These are phyloP conservation scores for Oscheius myriophilus DNA, from an alignment of 2,888 invertebrate genomes.

Conservation along the genomic window DNA sequence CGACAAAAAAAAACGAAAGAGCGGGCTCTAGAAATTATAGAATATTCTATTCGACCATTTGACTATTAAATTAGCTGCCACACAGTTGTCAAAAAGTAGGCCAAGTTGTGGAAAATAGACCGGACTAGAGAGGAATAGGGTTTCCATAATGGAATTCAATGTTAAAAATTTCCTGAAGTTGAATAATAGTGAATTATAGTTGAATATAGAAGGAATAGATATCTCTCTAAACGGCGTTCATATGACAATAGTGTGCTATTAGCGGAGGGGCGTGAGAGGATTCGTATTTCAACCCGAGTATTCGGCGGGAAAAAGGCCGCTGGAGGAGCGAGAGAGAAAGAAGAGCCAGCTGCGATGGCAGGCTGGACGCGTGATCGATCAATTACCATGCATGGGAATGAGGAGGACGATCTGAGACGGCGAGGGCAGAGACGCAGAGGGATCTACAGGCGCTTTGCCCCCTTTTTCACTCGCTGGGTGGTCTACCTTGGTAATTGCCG, in stretches of 20 bases:
- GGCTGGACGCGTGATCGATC: slow-evolving; percentile 27
- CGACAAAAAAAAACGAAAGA: too few relatives aligned
- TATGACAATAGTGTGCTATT: slow-evolving; percentile 3
- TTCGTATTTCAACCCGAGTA: slow-evolving; percentile 31
- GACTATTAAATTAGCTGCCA: too few relatives aligned
- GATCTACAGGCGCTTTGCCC: slow-evolving; percentile 10
- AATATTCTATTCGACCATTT: too few relatives aligned
- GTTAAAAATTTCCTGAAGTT: too few relatives aligned
- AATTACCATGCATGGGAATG: slow-evolving; percentile 32
- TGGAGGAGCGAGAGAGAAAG: slow-evolving; percentile 26
- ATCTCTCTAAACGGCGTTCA: slow-evolving; percentile 22
- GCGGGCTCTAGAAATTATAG: too few relatives aligned
- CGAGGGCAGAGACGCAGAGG: slow-evolving; percentile 4
- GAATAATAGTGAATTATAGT: too few relatives aligned
- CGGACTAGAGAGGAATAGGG: too few relatives aligned
- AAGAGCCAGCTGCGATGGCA: slow-evolving; percentile 23
- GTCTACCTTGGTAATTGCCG: slow-evolving; percentile 78
- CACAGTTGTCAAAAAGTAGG: too few relatives aligned
- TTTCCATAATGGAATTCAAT: too few relatives aligned
- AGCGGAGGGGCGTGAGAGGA: not conserved
- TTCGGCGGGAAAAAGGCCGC: not conserved
- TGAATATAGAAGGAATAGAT: too few relatives aligned
- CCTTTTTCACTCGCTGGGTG: not conserved
- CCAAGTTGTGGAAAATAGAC: too few relatives aligned
- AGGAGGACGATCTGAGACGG: slow-evolving; percentile 29